Percentiles rank a stretch among this genome's conserved stretches.
Evolutionary conservation across 2,797 vertebrate genomes (phyloP).

Genomic region (Anomalospiza imberbis): DNA sequence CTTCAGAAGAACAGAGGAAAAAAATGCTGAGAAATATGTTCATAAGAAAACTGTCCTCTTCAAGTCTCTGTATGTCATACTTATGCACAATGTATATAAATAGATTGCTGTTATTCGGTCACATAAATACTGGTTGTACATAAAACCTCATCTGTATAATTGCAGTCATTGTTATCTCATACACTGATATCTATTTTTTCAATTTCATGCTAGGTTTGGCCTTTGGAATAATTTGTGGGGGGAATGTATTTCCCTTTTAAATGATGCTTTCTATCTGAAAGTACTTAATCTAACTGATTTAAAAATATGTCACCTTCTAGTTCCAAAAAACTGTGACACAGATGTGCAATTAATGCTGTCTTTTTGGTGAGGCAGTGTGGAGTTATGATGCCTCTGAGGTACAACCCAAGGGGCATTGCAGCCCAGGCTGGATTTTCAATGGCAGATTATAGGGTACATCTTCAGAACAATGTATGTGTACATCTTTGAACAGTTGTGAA

Average conservation of each 20-base stretch:
- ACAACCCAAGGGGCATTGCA: neutral
- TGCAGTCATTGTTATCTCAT: neutral
- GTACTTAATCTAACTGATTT: neutral
- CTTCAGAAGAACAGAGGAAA: neutral
- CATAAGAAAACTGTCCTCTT: neutral
- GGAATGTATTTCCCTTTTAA: neutral
- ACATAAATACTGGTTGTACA: neutral
- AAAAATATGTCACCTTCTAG: neutral
- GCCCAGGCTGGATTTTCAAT: neutral
- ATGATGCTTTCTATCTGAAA: neutral
- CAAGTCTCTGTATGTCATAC: neutral
- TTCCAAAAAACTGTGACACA: neutral
- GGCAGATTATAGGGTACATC: neutral
- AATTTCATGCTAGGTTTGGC: neutral
- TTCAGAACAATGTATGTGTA: neutral
- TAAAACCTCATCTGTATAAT: neutral
- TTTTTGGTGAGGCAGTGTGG: neutral
- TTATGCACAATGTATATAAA: neutral
- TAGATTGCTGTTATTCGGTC: neutral
- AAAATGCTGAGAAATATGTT: neutral
- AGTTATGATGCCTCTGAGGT: neutral
- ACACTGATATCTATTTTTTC: neutral
- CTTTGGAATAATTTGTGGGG: neutral
- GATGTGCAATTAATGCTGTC: neutral
- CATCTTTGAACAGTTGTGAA: neutral